These are phyloP conservation scores for Cephus nigrinus DNA, from an alignment of 2,888 invertebrate species.

Conservation along the genomic window DNA sequence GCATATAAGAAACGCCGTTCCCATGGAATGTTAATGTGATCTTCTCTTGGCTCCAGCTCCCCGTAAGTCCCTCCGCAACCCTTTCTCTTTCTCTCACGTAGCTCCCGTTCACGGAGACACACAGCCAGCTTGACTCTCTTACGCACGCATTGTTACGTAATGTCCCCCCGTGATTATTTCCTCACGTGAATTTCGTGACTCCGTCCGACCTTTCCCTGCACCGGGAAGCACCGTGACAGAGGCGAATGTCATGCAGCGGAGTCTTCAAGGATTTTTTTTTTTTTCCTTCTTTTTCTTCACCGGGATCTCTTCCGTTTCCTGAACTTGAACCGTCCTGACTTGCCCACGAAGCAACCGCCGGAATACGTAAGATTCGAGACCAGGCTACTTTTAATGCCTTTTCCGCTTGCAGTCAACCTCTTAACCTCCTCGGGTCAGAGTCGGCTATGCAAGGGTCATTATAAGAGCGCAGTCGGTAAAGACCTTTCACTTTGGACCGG, in stretches of 20 bases:
- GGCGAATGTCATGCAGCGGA: neutral
- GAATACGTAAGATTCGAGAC: neutral
- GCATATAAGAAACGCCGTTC: constrained; percentile 61
- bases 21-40: constrained; percentile 65
- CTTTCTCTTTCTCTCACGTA: constrained; percentile 24
- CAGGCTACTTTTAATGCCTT: constrained; percentile 48
- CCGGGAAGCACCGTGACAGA: neutral
- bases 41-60: constrained; percentile 35
- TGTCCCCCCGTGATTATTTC: constrained; percentile 24
- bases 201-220: neutral
- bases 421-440: constrained; percentile 44
- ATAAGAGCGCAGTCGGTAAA: constrained; percentile 32
- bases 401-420: constrained; percentile 46
- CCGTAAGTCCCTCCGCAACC: constrained; percentile 20
- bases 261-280: neutral
- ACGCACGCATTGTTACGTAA: constrained; percentile 54
- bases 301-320: neutral
- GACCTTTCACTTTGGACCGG: constrained; percentile 43
- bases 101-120: neutral
- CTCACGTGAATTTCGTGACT: constrained; percentile 6
- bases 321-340: neutral
- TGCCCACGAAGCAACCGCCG: neutral
- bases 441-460: constrained; percentile 28
- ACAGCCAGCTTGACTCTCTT: constrained; percentile 25
- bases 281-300: constrained; percentile 2